Evolutionary conservation across 2,888 invertebrate genomes (phyloP), one percentile per base, ranked within the genome.

Genomic region (Zhuqinia jingwanae): DNA sequence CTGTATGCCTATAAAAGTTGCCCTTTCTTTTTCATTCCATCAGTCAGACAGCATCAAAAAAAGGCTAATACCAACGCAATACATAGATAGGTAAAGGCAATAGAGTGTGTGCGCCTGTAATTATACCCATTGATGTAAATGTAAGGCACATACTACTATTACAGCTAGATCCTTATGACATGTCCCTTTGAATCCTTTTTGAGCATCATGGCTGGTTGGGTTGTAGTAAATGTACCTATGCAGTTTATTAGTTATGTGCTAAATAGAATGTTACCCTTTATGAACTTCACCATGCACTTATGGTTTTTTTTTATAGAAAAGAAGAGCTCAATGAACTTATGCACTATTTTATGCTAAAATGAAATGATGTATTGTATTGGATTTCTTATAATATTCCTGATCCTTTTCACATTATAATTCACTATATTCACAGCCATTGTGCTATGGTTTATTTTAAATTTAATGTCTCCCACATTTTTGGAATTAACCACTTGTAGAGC

Each of bases 241-340:
- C 22, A 15, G 1, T 1, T 27, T 17, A 10, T 53, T 60, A 25
- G 60, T 25, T 5, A 70, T 47, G 70, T 70, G 70, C 70, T 47
- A 47, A 47, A 70, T 70, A 47, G 22, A 70, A 42, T 47, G 47
- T 36, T 36, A 8, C 2, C 45, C 70, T 70, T 70, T 47, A 8
- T 70, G 10, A 60, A 22, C 25, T 70, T 70, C 5, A 11, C 36
- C 0, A 2, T 47, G 22, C 17, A 70, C 42, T 25, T 30, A 8
- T 63, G 17, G 5, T 20, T 56, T 56, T 13, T n/a, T n/a, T n/a
- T n/a, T n/a, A 36, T 6, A 25, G 60, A n/a, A 63, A 63, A 17
- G 63, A 11, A n/a, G 2, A 60, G 70, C 47, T 70, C 70, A 70
- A 47, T 70, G 47, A 70, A 47, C 70, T 47, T 17, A 47, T 70